Percentiles rank a stretch among this genome's conserved stretches.
phyloP scores from a whole-genome alignment of 2,113 vertebrate genomes.

The Chlamydotis undulata region DNA sequence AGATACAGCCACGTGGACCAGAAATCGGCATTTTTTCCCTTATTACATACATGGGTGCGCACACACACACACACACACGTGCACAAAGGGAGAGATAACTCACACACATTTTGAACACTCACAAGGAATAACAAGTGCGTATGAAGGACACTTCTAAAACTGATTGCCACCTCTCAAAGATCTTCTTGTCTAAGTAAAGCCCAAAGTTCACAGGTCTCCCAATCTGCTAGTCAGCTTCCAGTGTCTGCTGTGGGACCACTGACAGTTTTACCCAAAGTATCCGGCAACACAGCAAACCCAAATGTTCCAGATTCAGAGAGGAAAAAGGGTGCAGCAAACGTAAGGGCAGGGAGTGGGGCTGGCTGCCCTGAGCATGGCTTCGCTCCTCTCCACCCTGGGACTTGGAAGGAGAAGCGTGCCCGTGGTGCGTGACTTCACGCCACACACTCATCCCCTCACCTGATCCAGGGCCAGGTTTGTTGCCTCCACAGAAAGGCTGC shows the following conservation, averaged over 20 bases:
- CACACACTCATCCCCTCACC: not conserved
- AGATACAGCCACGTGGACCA: no score
- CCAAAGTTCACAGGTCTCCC: not conserved
- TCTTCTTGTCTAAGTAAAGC: not conserved
- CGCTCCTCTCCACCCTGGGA: not conserved
- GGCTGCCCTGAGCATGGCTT: not conserved
- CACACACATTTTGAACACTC: no score
- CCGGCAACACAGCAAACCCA: not conserved
- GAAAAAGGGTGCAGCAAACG: accelerated
- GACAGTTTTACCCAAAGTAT: not conserved
- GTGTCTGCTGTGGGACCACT: not conserved
- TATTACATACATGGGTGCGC: no score
- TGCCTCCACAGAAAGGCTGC: not conserved
- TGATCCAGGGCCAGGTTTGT: not conserved
- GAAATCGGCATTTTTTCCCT: no score
- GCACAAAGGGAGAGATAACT: no score
- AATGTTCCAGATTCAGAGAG: not conserved
- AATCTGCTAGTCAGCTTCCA: not conserved
- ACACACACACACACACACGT: no score
- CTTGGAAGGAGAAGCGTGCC: not conserved
- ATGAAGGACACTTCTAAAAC: no score
- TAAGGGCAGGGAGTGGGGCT: no score
- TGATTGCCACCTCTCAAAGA: no score
- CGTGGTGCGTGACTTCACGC: accelerated
- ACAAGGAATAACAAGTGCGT: no score